These are phyloP conservation scores for Bothrops jararaca DNA, from an alignment of 2,113 vertebrate species.

Conservation along the genomic window DNA sequence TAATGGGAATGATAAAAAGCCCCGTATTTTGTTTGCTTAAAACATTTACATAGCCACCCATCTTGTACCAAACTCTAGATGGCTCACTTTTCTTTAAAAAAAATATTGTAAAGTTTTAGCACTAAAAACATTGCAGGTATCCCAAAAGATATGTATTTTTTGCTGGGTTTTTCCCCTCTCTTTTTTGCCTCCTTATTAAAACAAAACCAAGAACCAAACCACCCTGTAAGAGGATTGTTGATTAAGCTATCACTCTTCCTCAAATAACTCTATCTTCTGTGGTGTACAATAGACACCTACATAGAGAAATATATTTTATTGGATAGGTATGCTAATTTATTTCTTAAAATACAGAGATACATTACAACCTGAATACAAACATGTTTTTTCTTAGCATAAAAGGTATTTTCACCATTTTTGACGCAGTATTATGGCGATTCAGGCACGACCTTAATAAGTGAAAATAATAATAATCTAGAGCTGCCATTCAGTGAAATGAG, in stretches of 20 bases:
- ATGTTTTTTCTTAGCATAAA: slow-evolving; percentile 60
- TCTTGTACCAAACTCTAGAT: not conserved
- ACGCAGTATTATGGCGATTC: slow-evolving; percentile 69
- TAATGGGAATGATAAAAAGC: not conserved
- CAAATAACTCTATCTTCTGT: slow-evolving; percentile 55
- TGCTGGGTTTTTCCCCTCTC: slow-evolving; percentile 54
- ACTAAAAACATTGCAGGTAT: slow-evolving; percentile 36
- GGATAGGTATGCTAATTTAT: slow-evolving; percentile 48
- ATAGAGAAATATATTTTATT: slow-evolving; percentile 49
- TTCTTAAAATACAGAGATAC: slow-evolving; percentile 66
- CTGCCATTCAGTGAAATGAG: slow-evolving; percentile 63
- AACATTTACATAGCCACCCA: not conserved
- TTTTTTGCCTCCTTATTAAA: slow-evolving; percentile 39
- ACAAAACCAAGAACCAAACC: slow-evolving; percentile 24
- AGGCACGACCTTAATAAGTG: slow-evolving; percentile 70
- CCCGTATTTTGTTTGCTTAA: slow-evolving; percentile 32
- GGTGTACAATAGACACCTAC: slow-evolving; percentile 61
- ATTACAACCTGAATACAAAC: slow-evolving; percentile 63
- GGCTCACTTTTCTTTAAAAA: not conserved
- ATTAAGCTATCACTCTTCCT: slow-evolving; percentile 46
- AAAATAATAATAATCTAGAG: slow-evolving; percentile 72
- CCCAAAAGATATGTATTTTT: slow-evolving; percentile 67
- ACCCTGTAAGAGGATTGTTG: slow-evolving; percentile 29
- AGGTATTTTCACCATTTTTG: slow-evolving; percentile 63
- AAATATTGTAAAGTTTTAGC: not conserved